Base-by-base conservation (phyloP, 2,888 invertebrate species). In the Nipponacmea schrenckii region DNA sequence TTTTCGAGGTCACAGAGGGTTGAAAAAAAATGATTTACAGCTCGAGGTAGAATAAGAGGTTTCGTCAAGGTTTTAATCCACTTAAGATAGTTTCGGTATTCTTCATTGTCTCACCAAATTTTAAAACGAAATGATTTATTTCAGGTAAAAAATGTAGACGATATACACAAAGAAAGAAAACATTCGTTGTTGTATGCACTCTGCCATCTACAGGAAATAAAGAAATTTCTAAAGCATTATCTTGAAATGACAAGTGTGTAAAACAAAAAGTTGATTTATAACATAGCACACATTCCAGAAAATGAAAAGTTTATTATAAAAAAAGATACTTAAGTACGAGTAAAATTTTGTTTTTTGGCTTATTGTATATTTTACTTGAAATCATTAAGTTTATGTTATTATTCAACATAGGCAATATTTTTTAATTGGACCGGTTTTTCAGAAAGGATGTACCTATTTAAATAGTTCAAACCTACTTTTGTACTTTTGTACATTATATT, bases 241-340 rank as follows among this genome's bases (percentile, higher is more conserved):
- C 56, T 56, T 24, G 12, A 56, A 56, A 56, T 56, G 56, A 56
- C 56, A 56, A 56, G 56, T 56, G 56, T 56, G 56, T 56, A 24
- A 56, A 56, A 56, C 56, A 56, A 56, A 24, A 39, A 24, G 20
- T 56, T 56, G 56, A 56, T 56, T 56, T 56, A 56, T 56, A 56
- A 39, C 39, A 39, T 39, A 39, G 39, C 39, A 39, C 39, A 39
- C 39, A 39, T 39, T 39, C 39, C 39, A 39, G 39, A 39, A 39
- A 39, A 39, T 39, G 39, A 39, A 39, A 39, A 39, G 39, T 39
- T 39, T 39, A 39, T 39, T 39, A 39, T 10, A 39, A 39, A 39
- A n/a, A 7, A 39, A 39, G 39, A 39, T 39, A 39, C 10, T 39
- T 39, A 5, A 39, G 39, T 39, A 10, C 39, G 39, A 39, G 39